These are phyloP conservation scores for Drosophila nigritarsus DNA, from an alignment of 2,888 invertebrate species.

Conservation along the genomic window DNA sequence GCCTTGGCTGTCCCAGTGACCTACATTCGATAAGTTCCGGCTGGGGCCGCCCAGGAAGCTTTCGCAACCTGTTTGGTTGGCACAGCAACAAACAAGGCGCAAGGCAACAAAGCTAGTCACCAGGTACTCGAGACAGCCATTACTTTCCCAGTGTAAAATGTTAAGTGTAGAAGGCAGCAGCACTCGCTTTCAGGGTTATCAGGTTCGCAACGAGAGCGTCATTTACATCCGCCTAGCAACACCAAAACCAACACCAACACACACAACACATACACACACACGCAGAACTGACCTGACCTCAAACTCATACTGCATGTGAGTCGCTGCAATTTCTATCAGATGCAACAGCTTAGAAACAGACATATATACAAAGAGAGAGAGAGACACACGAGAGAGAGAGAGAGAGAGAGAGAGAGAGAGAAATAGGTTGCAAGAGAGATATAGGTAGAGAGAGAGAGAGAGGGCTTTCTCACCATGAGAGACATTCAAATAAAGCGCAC, in stretches of 20 bases:
- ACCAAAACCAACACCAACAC: background rate
- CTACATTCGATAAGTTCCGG: conserved; percentile 26
- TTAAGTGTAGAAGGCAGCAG: background rate
- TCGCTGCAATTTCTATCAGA: background rate
- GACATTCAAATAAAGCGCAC: background rate
- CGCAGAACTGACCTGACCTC: background rate
- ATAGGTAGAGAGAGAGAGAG: background rate
- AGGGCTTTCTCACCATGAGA: background rate
- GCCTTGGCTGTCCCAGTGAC: conserved; percentile 35
- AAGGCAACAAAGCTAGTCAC: background rate
- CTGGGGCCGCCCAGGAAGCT: conserved; percentile 22
- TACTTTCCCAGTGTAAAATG: background rate
- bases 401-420: background rate
- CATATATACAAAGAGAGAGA: background rate
- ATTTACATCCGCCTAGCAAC: background rate
- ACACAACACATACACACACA: background rate
- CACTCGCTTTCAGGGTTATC: conserved; percentile 2
- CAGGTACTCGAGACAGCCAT: conserved; percentile 1
- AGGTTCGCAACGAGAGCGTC: conserved; percentile 18
- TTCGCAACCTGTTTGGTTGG: conserved; percentile 44
- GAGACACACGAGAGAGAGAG: background rate
- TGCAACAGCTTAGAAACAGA: background rate
- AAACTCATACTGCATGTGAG: background rate
- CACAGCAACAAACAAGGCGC: background rate
- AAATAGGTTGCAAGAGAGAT: background rate